Evolutionary conservation across 2,888 invertebrate species (phyloP), one percentile per base, ranked within the genome.

Genomic region (Thelaira solivaga): DNA sequence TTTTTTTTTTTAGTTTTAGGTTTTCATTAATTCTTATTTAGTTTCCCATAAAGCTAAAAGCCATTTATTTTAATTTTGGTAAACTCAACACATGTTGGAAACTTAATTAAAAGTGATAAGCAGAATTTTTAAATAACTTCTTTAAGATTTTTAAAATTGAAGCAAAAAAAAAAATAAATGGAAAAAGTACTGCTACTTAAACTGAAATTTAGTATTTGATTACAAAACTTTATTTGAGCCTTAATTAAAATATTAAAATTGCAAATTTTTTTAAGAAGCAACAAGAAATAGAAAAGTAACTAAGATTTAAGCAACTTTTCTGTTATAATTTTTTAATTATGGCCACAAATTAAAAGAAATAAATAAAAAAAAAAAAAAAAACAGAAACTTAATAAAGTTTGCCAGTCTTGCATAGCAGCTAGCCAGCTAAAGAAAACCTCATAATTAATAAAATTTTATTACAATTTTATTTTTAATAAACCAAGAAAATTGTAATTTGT

Each of bases 201-300:
- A n/a, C n/a, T n/a, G 1, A 47, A 10, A 39, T 55, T 13, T 47
- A 31, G 24, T 34, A 64, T 34, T 75, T 55, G 47, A 75, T 55
- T 68, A 10, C 20, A 36, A 65, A 76, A 76, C 59, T 65, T 76
- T 72, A 61, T 55, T 61, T 65, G 11, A 76, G 67, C 72, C 72
- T 76, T 76, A 72, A 76, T 76, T 76, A 72, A 67, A 65, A 72
- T 62, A 72, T 76, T 67, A 76, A 72, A 76, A 76, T 76, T 76
- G 72, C 67, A 76, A n/a, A 72, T 62, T 67, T 41, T 34, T 10
- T 36, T 7, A 22, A 18, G n/a, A 24, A 43, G n/a, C 1, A 29
- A 20, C 53, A 61, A 8, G 34, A 26, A 11, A n/a, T 24, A n/a
- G 7, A 31, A 24, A 39, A 6, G 24, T 22, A 67, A 31, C 20